Evolutionary conservation across 2,888 invertebrate genomes (phyloP), one percentile per base, ranked within the genome.

Genomic region (Lampropteryx suffumata): DNA sequence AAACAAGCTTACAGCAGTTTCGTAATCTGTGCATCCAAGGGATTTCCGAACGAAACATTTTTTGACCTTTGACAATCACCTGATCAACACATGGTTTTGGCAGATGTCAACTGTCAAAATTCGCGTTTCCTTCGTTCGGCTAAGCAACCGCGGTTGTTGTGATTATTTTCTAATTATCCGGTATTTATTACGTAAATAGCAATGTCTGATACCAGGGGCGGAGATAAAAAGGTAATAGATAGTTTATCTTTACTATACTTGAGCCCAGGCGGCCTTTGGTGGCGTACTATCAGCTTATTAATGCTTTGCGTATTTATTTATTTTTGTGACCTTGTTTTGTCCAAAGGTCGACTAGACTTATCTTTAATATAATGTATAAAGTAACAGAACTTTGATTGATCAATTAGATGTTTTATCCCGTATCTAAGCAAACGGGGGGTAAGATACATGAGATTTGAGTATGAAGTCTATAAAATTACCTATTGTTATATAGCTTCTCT

Each of bases 171-270:
- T 42, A 44, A 45, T 34, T 65, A 56, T 59, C 50, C 33, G 39
- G 60, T 62, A 7, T 59, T 62, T 64, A 67, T 64, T 67, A 75
- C 67, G 55, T 65, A 69, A 59, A 55, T 51, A 68, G 71, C 66
- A 58, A 87, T 87, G 87, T 75, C 76, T 49, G 83, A 84, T 67
- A 72, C 64, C 56, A 69, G 67, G 53, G 79, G 76, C 49, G 69
- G 64, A 49, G 84, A 84, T 82, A 82, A 83, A 75, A 87, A 86
- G 87, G 87, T 86, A 84, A 76, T 65, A 61, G 68, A 69, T 64
- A 62, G 55, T 63, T 65, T 79, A 77, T 75, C 74, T 71, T 44
- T 52, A 50, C 50, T 65, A 49, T 60, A 61, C 61, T 61, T 69
- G 61, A 62, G 67, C 64, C 55, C 50, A 40, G 50, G 21, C 32